A percentile compares a stretch with the other conserved stretches of the same genome.
Evolutionary conservation across 2,888 invertebrate species (phyloP).

Genomic region (Candidula unifasciata): DNA sequence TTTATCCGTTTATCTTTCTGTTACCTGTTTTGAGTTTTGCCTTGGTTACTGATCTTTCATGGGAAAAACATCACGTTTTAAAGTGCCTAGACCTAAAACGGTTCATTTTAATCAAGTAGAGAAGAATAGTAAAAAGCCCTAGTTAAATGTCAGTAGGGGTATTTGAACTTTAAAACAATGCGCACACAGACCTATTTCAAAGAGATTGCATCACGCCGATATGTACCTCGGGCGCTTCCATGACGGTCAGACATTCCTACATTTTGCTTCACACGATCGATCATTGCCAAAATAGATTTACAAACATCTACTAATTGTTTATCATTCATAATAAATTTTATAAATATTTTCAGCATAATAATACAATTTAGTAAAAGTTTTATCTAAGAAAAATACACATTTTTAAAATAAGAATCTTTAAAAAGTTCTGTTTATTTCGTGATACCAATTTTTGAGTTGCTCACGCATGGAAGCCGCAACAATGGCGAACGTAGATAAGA

Average conservation of each 20-base stretch:
- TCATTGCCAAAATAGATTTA: background rate
- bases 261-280: background rate
- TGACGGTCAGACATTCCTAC: background rate
- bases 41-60: too few species aligned
- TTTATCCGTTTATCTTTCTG: too few species aligned
- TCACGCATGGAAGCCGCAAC: background rate
- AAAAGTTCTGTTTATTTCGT: background rate
- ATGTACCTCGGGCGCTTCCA: conserved; percentile 11
- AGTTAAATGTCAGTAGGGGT: too few species aligned
- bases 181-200: background rate
- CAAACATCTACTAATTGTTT: background rate
- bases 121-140: too few species aligned
- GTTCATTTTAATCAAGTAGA: too few species aligned
- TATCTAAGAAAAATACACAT: background rate
- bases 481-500: conserved; percentile 54
- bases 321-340: background rate
- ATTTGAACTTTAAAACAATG: too few species aligned
- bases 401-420: background rate
- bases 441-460: background rate
- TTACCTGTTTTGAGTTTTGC: too few species aligned
- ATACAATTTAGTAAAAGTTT: background rate
- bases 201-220: conserved; percentile 21
- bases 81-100: too few species aligned
- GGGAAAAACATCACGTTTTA: too few species aligned
- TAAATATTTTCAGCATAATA: background rate